Conservation (phyloP, 2,888 invertebrate species). For the Cryptocephalus primarius region DNA sequence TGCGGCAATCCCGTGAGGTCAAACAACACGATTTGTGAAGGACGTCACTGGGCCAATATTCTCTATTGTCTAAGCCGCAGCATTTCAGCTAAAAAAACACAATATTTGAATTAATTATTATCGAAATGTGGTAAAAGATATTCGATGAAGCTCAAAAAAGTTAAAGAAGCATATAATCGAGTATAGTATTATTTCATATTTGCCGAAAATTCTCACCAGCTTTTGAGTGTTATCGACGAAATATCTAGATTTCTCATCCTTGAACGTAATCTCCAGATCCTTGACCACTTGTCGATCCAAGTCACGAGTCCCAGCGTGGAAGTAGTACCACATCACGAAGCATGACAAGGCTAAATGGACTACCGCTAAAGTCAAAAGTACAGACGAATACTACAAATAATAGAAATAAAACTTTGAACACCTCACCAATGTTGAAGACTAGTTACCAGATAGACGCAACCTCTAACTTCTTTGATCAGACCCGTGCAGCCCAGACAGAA, state of each 20-base stretch:
- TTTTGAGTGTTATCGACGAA: too few relatives aligned
- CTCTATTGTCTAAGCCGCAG: conserved; percentile 1
- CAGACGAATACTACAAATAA: conserved; percentile 4
- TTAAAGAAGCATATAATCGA: background rate
- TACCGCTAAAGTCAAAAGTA: conserved; percentile 3
- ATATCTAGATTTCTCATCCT: background rate
- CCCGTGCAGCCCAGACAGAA: conserved; percentile 6
- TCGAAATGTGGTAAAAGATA: too few relatives aligned
- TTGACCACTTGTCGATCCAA: background rate
- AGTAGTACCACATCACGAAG: background rate
- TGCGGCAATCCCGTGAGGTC: background rate
- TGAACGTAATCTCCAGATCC: background rate
- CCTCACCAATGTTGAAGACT: background rate
- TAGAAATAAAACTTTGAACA: too few relatives aligned
- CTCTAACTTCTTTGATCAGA: conserved; percentile 5
- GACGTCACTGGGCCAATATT: background rate
- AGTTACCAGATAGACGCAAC: conserved; percentile 8
- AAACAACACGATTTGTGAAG: conserved; percentile 4
- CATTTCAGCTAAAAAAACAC: conserved; percentile 4
- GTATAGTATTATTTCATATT: too few relatives aligned
- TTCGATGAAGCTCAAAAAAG: background rate
- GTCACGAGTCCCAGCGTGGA: background rate
- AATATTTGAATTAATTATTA: too few relatives aligned
- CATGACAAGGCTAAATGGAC: conserved; percentile 4
- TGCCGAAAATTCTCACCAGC: too few relatives aligned